A percentile compares a stretch with the other conserved stretches of the same genome.
Evolutionary conservation across 2,888 invertebrate genomes (phyloP).

Genomic region (Nasonia oneida): DNA sequence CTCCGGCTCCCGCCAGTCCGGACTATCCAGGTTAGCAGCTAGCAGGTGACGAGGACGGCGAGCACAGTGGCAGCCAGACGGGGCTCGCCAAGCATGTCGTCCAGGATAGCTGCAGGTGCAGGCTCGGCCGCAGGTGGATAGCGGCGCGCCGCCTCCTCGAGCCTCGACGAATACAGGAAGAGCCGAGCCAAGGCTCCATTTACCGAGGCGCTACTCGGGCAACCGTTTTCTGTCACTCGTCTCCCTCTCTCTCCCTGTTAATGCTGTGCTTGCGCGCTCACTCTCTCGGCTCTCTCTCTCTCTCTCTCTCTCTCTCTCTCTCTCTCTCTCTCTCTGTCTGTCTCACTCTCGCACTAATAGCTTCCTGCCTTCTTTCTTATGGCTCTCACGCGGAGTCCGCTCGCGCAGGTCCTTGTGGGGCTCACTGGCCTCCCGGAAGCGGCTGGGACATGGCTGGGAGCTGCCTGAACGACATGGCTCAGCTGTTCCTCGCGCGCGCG

Average conservation of each 20-base stretch:
- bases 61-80: neutral
- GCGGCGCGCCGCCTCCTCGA: conserved; percentile 42
- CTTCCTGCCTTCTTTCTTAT: neutral
- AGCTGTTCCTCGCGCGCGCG: neutral
- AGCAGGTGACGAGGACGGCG: neutral
- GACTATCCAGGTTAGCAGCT: neutral
- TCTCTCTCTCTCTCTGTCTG: neutral
- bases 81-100: conserved; percentile 34
- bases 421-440: neutral
- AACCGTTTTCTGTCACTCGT: neutral
- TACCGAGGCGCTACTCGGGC: conserved; percentile 17
- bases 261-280: conserved; percentile 5
- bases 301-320: neutral
- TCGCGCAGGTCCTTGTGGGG: neutral
- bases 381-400: neutral
- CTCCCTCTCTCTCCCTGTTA: neutral
- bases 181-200: conserved; percentile 45
- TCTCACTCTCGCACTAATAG: neutral
- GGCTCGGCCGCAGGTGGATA: conserved; percentile 10
- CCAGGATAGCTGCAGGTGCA: conserved; percentile 1
- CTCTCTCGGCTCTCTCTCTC: neutral
- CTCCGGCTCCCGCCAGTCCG: neutral
- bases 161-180: neutral
- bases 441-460: neutral
- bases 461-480: neutral